Percentiles rank a stretch among this genome's conserved stretches.
phyloP scores from a whole-genome alignment of 2,797 vertebrate species.

The Tamandua tetradactyla region DNA sequence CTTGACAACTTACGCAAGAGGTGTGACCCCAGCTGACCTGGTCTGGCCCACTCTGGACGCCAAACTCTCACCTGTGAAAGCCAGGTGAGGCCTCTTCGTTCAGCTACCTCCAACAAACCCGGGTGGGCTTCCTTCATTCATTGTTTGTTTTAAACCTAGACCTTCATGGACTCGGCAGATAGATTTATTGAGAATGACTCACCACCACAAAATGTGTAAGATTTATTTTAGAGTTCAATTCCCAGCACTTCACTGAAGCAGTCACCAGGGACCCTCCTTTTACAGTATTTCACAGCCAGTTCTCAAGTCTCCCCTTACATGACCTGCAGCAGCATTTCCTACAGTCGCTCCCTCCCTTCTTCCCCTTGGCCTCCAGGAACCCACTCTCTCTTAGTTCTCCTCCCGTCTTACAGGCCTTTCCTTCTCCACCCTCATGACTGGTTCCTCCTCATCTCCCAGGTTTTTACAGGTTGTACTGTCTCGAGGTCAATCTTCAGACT shows the following conservation, averaged over 20 bases:
- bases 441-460: not conserved
- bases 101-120: not conserved
- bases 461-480: not conserved
- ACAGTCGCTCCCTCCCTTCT: too few species aligned
- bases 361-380: not conserved
- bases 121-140: not conserved
- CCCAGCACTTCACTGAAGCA: not conserved
- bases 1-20: conserved; percentile 55
- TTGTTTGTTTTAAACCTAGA: not conserved
- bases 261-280: not conserved
- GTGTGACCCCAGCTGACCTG: conserved; percentile 41
- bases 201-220: not conserved
- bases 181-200: not conserved
- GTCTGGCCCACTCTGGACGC: not conserved
- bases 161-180: not conserved
- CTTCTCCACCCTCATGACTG: not conserved
- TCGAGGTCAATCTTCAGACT: not conserved
- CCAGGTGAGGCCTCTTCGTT: not conserved
- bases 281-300: not conserved
- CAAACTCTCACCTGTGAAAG: not conserved
- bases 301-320: not conserved
- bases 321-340: not conserved
- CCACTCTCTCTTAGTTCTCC: not conserved
- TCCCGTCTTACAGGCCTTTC: not conserved
- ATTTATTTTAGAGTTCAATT: not conserved